These are phyloP conservation scores for Mactra quadrangularis DNA, from an alignment of 1,140 invertebrate species.

Conservation along the genomic window DNA sequence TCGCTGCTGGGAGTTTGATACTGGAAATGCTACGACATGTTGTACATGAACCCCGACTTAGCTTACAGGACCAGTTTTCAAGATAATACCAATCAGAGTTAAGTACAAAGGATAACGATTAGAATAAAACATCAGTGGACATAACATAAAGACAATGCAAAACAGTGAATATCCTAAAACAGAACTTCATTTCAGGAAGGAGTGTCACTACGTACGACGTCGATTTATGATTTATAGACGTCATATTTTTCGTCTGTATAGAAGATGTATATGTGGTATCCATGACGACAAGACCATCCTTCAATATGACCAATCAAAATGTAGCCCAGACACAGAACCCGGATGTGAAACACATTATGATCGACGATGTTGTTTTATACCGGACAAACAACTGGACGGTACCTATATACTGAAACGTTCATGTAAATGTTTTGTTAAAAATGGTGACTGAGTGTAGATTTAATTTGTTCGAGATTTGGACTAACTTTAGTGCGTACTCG, in stretches of 20 bases:
- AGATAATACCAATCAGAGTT: too few species aligned
- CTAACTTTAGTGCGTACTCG: too few species aligned
- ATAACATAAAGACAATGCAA: too few species aligned
- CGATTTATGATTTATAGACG: conserved; percentile 48
- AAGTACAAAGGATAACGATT: too few species aligned
- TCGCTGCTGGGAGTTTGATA: too few species aligned
- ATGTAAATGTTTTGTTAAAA: conserved; percentile 34
- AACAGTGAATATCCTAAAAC: conserved; percentile 17
- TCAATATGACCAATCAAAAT: conserved; percentile 5
- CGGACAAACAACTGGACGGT: conserved; percentile 33
- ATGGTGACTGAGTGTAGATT: background rate
- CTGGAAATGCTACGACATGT: too few species aligned
- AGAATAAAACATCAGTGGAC: too few species aligned
- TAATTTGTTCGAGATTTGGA: too few species aligned
- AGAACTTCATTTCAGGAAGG: conserved; percentile 48
- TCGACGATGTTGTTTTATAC: conserved; percentile 8
- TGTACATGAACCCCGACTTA: too few species aligned
- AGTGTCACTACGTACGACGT: conserved; percentile 50
- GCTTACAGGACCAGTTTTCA: too few species aligned
- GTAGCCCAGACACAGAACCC: conserved; percentile 28
- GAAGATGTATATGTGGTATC: conserved; percentile 50
- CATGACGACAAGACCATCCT: conserved; percentile 10
- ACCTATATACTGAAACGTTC: conserved; percentile 2
- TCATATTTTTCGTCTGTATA: conserved; percentile 37
- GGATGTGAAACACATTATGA: conserved; percentile 57